phyloP scores from a whole-genome alignment of 2,797 vertebrate species.

The Spinus pinus region DNA sequence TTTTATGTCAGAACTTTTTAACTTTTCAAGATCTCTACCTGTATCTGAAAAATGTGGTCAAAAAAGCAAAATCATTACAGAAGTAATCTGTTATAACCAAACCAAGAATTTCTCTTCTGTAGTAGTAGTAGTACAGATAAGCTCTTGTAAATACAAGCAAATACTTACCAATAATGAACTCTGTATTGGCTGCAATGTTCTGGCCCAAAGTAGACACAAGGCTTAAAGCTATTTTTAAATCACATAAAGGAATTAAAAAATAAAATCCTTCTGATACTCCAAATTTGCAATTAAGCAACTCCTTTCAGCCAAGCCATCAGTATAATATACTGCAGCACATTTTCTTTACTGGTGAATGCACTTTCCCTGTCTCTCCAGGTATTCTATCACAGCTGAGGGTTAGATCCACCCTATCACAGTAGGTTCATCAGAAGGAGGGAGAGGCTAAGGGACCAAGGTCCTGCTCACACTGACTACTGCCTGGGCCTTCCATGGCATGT shows the following conservation, averaged over 20 bases:
- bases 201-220: background rate
- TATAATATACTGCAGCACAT: background rate
- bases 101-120: slow-evolving; percentile 5
- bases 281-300: background rate
- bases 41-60: slow-evolving; percentile 1
- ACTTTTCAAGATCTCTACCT: slow-evolving; percentile 4
- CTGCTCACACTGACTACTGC: background rate
- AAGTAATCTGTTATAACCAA: slow-evolving; percentile 15
- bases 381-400: background rate
- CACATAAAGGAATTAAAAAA: background rate
- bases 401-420: background rate
- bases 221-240: slow-evolving; percentile 4
- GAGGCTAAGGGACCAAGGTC: background rate
- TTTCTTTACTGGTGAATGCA: background rate
- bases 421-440: background rate
- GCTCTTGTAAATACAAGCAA: background rate
- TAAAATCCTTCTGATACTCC: background rate
- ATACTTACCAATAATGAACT: background rate
- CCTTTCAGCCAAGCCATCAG: background rate
- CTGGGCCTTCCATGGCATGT: background rate
- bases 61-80: background rate
- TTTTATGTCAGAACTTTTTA: background rate
- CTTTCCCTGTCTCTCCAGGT: background rate
- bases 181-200: background rate
- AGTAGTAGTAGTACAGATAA: background rate